A percentile compares a stretch with the other conserved stretches of the same genome.
Conservation (phyloP, 1,140 invertebrate genomes). For the Episyrphus balteatus region DNA sequence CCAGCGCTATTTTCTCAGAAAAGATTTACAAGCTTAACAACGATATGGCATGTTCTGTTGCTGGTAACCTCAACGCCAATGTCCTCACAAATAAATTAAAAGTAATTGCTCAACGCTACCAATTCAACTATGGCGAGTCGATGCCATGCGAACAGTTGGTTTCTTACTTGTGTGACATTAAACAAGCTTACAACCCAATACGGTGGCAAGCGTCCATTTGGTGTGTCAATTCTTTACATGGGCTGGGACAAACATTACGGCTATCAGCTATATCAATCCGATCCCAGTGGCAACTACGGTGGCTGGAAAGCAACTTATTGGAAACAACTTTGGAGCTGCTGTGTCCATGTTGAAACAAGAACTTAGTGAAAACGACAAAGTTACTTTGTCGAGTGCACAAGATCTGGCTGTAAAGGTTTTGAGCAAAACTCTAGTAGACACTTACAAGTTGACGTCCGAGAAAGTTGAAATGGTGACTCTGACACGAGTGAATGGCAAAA, state of each 20-base stretch:
- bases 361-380: conserved; percentile 86
- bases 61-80: conserved; percentile 99
- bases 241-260: conserved; percentile 99
- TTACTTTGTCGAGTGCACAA: conserved; percentile 71
- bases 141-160: conserved; percentile 98
- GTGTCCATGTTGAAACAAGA: conserved; percentile 97
- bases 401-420: conserved; percentile 91
- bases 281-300: conserved; percentile 98
- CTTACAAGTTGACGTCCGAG: conserved; percentile 93
- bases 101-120: conserved; percentile 87
- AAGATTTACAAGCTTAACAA: conserved; percentile 98
- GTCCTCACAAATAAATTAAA: conserved; percentile 95
- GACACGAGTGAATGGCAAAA: conserved; percentile 72
- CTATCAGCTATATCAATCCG: conserved; percentile 97
- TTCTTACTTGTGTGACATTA: conserved; percentile 94
- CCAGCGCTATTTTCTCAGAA: conserved; percentile 94
- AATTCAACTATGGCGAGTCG: conserved; percentile 92
- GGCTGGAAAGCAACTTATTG: conserved; percentile 99
- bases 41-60: conserved; percentile 97
- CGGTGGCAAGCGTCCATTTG: conserved; percentile 96
- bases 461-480: conserved; percentile 93
- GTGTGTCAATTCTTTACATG: conserved; percentile 97
- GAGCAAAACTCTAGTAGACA: conserved; percentile 94
- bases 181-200: conserved; percentile 99
- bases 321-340: conserved; percentile 94